Base-by-base conservation (phyloP, 2,888 invertebrate genomes). In the Taphrorychus bicolor region DNA sequence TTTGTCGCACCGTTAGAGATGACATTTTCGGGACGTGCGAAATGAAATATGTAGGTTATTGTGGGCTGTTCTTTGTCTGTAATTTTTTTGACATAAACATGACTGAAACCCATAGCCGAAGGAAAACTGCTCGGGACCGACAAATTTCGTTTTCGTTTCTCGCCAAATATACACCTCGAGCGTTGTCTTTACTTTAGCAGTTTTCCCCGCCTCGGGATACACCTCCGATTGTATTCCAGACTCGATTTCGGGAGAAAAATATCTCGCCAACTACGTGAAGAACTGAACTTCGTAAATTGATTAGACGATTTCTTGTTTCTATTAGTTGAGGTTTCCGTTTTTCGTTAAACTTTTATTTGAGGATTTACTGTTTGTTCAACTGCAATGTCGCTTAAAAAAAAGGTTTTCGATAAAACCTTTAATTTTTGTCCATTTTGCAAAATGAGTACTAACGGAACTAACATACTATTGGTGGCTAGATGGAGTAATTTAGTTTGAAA, bases 1-100 rank as follows among this genome's bases (percentile, higher is more conserved):
- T 66, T 66, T 66, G 66, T 66, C 66, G 66, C 59, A 54, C 66
- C 59, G 59, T 66, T 66, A 56, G 41, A 32, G 49, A 54, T 53
- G 59, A 65, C 56, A 66, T 66, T 66, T 52, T 41, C 21, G 51
- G 49, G 48, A 66, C 57, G 41, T 45, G 21, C 63, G 22, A 57
- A 19, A 57, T 63, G 64, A 64, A 64, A 64, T 64, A 64, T 64
- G 51, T 52, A 32, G 32, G 9, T 32, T 32, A 32, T 32, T 32
- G 32, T 32, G 11, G 9, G 32, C 11, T 11, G 16, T 18, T 24
- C 21, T 64, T 58, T 58, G 23, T 56, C 32, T 11, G 32, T 32
- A 9, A 32, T 9, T 32, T 32, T 32, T 32, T 32, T 32, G 32
- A 32, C 32, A 32, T 32, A 32, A 32, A 32, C 32, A 9, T 11